A percentile compares a stretch with the other conserved stretches of the same genome.
These are phyloP conservation scores for Xestia xanthographa DNA, from an alignment of 2,888 invertebrate species.

Conservation along the genomic window DNA sequence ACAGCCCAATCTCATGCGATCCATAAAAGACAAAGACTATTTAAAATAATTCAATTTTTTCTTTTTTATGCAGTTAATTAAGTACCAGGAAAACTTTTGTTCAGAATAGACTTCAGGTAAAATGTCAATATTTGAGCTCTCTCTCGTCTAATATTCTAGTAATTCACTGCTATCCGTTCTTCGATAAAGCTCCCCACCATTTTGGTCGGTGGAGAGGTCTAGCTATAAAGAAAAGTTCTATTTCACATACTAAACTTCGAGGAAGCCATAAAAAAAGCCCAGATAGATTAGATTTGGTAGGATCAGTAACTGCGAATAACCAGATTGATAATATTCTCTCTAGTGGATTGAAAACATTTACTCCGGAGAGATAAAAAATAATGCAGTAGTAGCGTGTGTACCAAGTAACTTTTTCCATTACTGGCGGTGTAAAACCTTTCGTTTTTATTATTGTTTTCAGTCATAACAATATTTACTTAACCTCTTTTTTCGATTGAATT, in stretches of 20 bases:
- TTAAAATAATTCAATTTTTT: neutral
- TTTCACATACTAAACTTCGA: neutral
- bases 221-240: neutral
- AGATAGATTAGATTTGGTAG: neutral
- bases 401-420: conserved; percentile 28
- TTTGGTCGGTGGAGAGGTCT: neutral
- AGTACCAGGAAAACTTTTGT: neutral
- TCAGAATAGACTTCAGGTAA: neutral
- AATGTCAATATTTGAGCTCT: neutral
- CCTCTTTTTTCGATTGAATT: conserved; percentile 21
- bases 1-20: conserved; percentile 6
- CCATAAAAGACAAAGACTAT: neutral
- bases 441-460: conserved; percentile 38
- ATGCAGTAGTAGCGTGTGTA: conserved; percentile 9
- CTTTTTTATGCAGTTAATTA: neutral
- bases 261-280: neutral
- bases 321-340: conserved; percentile 1
- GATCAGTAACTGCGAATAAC: neutral
- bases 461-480: conserved; percentile 19
- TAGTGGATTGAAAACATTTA: conserved; percentile 22
- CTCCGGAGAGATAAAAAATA: conserved; percentile 31
- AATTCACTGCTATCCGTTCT: neutral
- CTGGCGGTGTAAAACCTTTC: conserved; percentile 7
- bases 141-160: neutral
- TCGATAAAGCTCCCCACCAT: neutral